Conservation (phyloP, 2,888 invertebrate species). For the Eristalinus aeneus region DNA sequence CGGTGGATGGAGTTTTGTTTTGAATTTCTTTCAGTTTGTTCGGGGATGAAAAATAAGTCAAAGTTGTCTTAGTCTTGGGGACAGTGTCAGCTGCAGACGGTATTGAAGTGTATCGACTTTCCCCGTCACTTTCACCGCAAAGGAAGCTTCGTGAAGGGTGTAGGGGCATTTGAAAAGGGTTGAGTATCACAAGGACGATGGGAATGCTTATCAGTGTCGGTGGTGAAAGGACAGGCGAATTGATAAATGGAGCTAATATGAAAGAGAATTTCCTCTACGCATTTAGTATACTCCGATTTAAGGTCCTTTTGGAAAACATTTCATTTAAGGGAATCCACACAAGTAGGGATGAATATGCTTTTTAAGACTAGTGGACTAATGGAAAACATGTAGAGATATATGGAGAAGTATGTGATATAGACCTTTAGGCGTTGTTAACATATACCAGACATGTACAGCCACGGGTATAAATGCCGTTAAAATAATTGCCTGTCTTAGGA, state of each 20-base stretch:
- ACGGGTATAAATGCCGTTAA: too few relatives aligned
- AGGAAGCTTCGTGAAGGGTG: background rate
- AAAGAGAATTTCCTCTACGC: background rate
- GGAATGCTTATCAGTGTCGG: background rate
- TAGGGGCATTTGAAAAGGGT: background rate
- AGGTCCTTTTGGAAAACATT: background rate
- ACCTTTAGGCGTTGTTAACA: too few relatives aligned
- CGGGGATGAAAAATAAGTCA: background rate
- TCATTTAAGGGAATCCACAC: background rate
- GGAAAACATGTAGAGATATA: too few relatives aligned
- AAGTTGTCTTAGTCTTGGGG: slow-evolving; percentile 3
- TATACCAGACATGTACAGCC: too few relatives aligned
- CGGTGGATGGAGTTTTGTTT: slow-evolving; percentile 22
- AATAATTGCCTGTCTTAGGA: too few relatives aligned
- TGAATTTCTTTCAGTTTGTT: background rate
- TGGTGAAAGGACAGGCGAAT: background rate
- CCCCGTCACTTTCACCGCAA: background rate
- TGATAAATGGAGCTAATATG: background rate
- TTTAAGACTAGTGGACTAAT: too few relatives aligned
- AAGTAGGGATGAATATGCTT: too few relatives aligned
- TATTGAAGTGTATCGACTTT: slow-evolving; percentile 8
- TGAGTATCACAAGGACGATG: background rate
- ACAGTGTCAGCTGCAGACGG: slow-evolving; percentile 6
- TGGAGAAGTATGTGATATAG: too few relatives aligned
- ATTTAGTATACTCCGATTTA: background rate